A percentile compares a stretch with the other conserved stretches of the same genome.
These are phyloP conservation scores for Nebria brevicollis DNA, from an alignment of 2,888 invertebrate genomes.

Conservation along the genomic window DNA sequence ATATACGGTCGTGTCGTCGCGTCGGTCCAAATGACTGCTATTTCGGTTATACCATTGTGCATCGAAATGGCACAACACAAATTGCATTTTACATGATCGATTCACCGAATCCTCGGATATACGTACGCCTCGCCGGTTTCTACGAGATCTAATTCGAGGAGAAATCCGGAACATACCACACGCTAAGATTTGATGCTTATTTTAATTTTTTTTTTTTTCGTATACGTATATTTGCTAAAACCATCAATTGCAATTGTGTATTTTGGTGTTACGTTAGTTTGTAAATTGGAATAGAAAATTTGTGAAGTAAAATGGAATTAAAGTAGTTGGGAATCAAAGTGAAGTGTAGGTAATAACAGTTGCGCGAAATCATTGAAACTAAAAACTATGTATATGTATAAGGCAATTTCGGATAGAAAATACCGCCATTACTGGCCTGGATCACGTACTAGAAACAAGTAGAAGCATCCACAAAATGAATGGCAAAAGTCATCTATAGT, in stretches of 20 bases:
- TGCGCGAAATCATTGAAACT: neutral
- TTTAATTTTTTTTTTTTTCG: too few species aligned
- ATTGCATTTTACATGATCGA: constrained; percentile 45
- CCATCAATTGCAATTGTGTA: too few species aligned
- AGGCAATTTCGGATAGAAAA: constrained; percentile 19
- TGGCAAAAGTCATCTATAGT: neutral
- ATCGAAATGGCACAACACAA: constrained; percentile 40
- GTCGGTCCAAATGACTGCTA: constrained; percentile 36
- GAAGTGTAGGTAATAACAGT: neutral
- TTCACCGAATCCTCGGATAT: constrained; percentile 4
- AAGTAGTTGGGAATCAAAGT: neutral
- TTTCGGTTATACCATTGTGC: constrained; percentile 42
- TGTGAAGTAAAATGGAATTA: neutral
- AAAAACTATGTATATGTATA: neutral
- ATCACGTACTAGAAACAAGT: constrained; percentile 28
- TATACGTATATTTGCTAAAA: too few species aligned
- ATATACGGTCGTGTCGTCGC: neutral
- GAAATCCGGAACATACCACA: constrained; percentile 1
- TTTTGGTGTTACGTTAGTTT: neutral
- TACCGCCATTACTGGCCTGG: constrained; percentile 30
- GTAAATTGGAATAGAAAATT: neutral
- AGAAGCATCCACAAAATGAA: constrained; percentile 7
- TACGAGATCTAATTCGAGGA: neutral
- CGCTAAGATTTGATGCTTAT: neutral
- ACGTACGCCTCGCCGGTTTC: neutral